Percentiles rank a stretch among this genome's conserved stretches.
These are phyloP conservation scores for Hyphantria cunea DNA, from an alignment of 1,140 invertebrate genomes.

Conservation along the genomic window DNA sequence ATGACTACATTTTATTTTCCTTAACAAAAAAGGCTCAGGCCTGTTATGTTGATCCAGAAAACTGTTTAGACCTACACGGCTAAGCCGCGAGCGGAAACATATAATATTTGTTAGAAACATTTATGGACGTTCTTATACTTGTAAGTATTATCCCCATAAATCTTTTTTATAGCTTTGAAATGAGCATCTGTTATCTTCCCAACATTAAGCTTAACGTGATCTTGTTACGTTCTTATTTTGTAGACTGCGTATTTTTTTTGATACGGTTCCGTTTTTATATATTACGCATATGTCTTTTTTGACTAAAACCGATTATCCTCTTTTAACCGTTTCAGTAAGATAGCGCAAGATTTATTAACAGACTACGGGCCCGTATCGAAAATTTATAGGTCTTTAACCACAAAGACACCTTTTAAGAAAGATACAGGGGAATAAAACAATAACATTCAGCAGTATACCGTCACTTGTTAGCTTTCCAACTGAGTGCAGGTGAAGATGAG, in stretches of 20 bases:
- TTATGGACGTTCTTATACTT: constrained; percentile 2
- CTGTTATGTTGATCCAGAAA: constrained; percentile 1
- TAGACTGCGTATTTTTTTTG: background rate
- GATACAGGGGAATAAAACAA: too few relatives aligned
- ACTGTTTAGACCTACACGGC: constrained; percentile 2
- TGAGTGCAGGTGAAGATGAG: too few relatives aligned
- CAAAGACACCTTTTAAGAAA: too few relatives aligned
- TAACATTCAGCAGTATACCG: too few relatives aligned
- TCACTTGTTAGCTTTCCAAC: too few relatives aligned
- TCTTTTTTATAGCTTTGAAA: constrained; percentile 14
- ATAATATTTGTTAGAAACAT: constrained; percentile 2
- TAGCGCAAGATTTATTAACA: too few relatives aligned
- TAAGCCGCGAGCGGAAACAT: background rate
- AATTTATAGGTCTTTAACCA: too few relatives aligned
- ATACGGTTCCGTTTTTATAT: too few relatives aligned
- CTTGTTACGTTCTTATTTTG: background rate
- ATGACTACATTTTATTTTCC: background rate
- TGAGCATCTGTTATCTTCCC: constrained; percentile 10
- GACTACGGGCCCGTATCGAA: too few relatives aligned
- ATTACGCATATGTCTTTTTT: background rate
- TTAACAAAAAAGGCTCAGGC: background rate
- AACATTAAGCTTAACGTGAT: background rate
- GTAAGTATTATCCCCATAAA: constrained; percentile 15
- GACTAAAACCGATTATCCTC: too few relatives aligned
- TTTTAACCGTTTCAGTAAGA: too few relatives aligned